Base-by-base conservation (phyloP, 2,113 vertebrate species). In the Peromyscus polionotus region DNA sequence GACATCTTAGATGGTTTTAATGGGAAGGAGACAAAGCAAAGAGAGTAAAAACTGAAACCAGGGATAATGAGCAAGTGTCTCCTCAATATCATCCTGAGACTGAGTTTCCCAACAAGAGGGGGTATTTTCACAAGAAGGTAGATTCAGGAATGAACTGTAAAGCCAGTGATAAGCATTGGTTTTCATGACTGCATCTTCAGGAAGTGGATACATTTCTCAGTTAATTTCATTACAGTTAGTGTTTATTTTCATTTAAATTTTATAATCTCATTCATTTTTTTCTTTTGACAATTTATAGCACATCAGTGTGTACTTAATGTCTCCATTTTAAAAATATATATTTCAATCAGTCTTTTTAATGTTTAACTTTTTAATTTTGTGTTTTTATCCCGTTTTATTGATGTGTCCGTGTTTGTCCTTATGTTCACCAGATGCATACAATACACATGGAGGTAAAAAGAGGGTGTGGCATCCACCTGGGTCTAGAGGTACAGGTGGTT, bases 31-130 rank as follows among this genome's bases (percentile, higher is more conserved):
- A 33, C 61, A n/a, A 51, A 51, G 16, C 7, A 8, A 65, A 24
- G 45, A 33, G 13, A 36, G 11, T 33, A 54, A 3, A 31, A 76
- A n/a, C 0, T 20, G 19, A 10, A 68, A 1, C 54, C 65, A 33
- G 1, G 14, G 31, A 31, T 2, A 59, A 36, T 4, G 13, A 65
- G 0, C 6, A 36, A 0, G 7, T 24, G 0, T 48, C 22, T 33
- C 39, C 3, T 79, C 48, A 31, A 3, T 4, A 3, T 3, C 4
- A 36, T 3, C 31, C 36, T 28, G 9, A 63, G 11, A 59, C 48
- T 81, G 45, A 75, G 48, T 19, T 51, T 90, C 83, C 36, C 54
- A 26, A 57, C 57, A 57, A 54, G 9, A 1, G 11, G 39, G 70
- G 93, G n/a, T 79, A 45, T 88, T 75, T 48, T n/a, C 68, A 70